phyloP scores from a whole-genome alignment of 2,113 vertebrate species.

The Nannobrachium achirus region DNA sequence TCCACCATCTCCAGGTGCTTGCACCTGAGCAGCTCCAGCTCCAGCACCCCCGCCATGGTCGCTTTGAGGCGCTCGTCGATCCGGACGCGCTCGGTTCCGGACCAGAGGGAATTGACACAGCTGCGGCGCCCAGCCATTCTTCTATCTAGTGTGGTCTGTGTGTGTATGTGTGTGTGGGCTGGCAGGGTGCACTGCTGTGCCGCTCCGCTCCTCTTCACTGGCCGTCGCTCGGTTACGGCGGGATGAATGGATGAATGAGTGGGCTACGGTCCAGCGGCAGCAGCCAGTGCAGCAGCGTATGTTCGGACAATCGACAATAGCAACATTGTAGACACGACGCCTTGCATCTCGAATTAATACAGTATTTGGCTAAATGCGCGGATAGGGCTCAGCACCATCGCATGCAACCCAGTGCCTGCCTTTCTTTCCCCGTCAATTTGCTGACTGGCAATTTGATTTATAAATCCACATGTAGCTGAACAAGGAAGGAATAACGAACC shows the following conservation, averaged over 20 bases:
- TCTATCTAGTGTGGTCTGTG: neutral
- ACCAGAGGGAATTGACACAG: conserved; percentile 82
- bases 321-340: conserved; percentile 41
- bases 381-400: neutral
- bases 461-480: conserved; percentile 12
- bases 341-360: conserved; percentile 11
- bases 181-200: conserved; percentile 17
- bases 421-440: conserved; percentile 21
- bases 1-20: conserved; percentile 79
- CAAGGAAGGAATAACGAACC: conserved; percentile 17
- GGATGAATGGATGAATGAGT: neutral
- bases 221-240: conserved; percentile 37
- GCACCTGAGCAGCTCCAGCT: conserved; percentile 81
- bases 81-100: conserved; percentile 81
- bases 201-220: conserved; percentile 7
- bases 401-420: neutral
- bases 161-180: conserved; percentile 12
- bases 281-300: conserved; percentile 39
- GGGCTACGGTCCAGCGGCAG: conserved; percentile 46
- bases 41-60: conserved; percentile 83
- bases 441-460: conserved; percentile 29
- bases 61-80: conserved; percentile 83
- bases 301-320: conserved; percentile 25
- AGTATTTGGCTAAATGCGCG: neutral
- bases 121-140: conserved; percentile 78